phyloP scores from a whole-genome alignment of 2,888 invertebrate species.

The Dioctria linearis region DNA sequence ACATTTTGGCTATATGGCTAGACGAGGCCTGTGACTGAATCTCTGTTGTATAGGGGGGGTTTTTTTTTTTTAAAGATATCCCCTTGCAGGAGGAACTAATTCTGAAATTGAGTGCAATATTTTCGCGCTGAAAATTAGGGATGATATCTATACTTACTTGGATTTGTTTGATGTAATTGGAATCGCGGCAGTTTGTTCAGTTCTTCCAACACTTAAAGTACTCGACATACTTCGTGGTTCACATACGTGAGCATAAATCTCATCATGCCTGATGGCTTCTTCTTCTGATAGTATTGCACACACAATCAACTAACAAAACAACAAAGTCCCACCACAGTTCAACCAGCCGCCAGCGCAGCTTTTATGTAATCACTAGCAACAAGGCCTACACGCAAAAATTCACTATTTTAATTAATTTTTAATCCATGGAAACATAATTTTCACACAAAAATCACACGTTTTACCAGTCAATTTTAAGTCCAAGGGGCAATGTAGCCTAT shows the following conservation, averaged over 20 bases:
- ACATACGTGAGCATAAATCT: conserved; percentile 28
- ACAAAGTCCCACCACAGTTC: not conserved
- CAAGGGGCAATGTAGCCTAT: not conserved
- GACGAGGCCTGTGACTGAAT: conserved; percentile 19
- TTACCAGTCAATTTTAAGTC: not conserved
- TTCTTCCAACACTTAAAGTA: conserved; percentile 18
- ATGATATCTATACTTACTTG: conserved; percentile 19
- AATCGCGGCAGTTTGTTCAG: conserved; percentile 20
- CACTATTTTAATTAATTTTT: not conserved
- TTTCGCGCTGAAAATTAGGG: not conserved
- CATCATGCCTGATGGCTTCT: conserved; percentile 3
- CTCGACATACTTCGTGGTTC: conserved; percentile 41
- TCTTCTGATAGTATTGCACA: not conserved
- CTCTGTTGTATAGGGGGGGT: not conserved
- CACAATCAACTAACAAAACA: not conserved
- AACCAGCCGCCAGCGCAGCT: conserved; percentile 3
- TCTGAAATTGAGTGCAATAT: conserved; percentile 13
- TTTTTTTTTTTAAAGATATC: not conserved
- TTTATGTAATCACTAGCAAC: conserved; percentile 23
- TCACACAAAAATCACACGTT: conserved; percentile 11
- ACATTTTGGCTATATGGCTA: conserved; percentile 47
- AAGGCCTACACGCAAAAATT: conserved; percentile 16
- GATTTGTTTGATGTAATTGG: not conserved
- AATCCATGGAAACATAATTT: not conserved
- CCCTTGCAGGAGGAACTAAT: conserved; percentile 17